A percentile compares a stretch with the other conserved stretches of the same genome.
Conservation (phyloP, 1,140 invertebrate species). For the Calycopis cecrops region DNA sequence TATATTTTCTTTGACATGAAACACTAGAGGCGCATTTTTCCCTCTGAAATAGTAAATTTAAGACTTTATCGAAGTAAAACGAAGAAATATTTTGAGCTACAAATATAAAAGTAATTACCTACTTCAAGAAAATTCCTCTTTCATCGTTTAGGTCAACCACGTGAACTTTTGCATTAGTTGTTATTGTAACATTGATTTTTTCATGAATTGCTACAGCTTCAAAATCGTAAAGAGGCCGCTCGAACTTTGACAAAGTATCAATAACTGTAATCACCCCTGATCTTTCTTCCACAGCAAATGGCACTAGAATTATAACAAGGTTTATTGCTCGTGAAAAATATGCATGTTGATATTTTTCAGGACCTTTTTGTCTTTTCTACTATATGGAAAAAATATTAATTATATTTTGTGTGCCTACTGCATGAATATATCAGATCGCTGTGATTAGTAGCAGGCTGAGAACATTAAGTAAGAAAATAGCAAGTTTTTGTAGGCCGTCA, state of each 20-base stretch:
- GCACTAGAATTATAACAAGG: slow-evolving; percentile 87
- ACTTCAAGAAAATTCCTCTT: slow-evolving; percentile 81
- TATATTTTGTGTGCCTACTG: no score
- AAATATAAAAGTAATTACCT: slow-evolving; percentile 74
- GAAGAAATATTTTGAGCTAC: not conserved
- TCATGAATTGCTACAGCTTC: slow-evolving; percentile 84
- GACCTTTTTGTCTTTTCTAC: no score
- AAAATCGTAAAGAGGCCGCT: slow-evolving; percentile 83
- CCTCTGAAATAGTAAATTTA: slow-evolving; percentile 70
- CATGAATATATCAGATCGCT: no score
- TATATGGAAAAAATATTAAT: no score
- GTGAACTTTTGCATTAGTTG: slow-evolving; percentile 89
- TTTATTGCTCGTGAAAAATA: no score
- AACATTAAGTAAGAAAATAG: no score
- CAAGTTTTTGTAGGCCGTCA: no score
- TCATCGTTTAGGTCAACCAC: slow-evolving; percentile 85
- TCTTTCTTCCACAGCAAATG: slow-evolving; percentile 91
- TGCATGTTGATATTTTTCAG: no score
- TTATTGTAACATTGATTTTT: slow-evolving; percentile 78
- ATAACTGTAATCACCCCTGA: slow-evolving; percentile 92
- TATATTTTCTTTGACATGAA: slow-evolving; percentile 86
- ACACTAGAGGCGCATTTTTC: slow-evolving; percentile 80
- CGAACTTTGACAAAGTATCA: slow-evolving; percentile 82
- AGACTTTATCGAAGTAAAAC: slow-evolving; percentile 27
- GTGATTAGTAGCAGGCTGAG: no score